phyloP scores from a whole-genome alignment of 64 coral and sea anemone genomes.

The Montipora cactus region DNA sequence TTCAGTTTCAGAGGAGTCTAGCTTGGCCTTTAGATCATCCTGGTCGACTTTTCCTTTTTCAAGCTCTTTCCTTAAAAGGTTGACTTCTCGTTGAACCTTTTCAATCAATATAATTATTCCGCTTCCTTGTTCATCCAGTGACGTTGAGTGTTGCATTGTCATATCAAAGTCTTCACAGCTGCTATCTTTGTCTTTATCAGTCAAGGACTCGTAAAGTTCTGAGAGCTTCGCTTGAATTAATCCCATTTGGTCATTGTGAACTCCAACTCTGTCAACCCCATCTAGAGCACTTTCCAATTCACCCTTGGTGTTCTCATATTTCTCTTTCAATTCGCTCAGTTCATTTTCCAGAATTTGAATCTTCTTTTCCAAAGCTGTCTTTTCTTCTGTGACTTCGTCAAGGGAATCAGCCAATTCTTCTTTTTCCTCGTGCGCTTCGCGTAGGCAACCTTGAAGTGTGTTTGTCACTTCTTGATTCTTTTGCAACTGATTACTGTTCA shows the following conservation, averaged over 20 bases:
- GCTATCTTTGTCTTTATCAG: conserved; percentile 41
- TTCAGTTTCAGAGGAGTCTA: conserved; percentile 64
- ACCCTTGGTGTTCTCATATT: conserved; percentile 3
- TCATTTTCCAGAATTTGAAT: conserved; percentile 45
- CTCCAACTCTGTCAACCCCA: background rate
- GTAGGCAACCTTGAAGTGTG: conserved; percentile 84
- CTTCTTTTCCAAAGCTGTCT: conserved; percentile 70
- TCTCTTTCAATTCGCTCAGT: conserved; percentile 55
- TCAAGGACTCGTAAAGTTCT: conserved; percentile 43
- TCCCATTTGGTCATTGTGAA: conserved; percentile 52
- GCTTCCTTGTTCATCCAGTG: conserved; percentile 37
- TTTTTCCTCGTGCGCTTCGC: conserved; percentile 84
- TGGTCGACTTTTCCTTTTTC: conserved; percentile 34
- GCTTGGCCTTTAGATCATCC: conserved; percentile 8
- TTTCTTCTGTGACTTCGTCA: conserved; percentile 83
- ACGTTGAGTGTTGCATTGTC: conserved; percentile 16
- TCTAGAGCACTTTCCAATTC: background rate
- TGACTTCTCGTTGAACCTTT: conserved; percentile 51
- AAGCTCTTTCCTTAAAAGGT: conserved; percentile 46
- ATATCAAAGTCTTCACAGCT: background rate
- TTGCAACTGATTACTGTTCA: conserved; percentile 69
- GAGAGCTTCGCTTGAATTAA: conserved; percentile 44
- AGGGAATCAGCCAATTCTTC: conserved; percentile 78
- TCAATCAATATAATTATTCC: conserved; percentile 14
- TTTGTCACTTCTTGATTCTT: conserved; percentile 69